phyloP scores from a whole-genome alignment of 2,797 vertebrate genomes.

The Hapalemur alaotrensis region DNA sequence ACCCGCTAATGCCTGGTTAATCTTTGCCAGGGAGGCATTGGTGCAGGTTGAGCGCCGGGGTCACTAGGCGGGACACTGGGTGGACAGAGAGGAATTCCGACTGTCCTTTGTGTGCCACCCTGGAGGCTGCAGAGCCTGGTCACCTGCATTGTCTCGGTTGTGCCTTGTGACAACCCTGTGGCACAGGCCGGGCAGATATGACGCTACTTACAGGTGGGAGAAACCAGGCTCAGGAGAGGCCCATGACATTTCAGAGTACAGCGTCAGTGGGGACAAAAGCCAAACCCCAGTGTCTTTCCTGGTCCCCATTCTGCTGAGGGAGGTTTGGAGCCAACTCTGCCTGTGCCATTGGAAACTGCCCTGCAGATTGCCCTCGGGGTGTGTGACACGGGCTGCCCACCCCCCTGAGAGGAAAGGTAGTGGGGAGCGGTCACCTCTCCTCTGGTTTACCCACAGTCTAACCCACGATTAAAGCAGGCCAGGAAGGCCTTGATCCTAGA shows the following conservation, averaged over 20 bases:
- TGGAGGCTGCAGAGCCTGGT: background rate
- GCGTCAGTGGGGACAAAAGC: background rate
- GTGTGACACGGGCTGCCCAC: background rate
- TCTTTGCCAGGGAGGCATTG: background rate
- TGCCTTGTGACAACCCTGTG: background rate
- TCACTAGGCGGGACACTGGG: background rate
- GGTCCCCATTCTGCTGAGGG: background rate
- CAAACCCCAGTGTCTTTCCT: background rate
- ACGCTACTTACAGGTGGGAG: background rate
- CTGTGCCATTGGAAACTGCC: background rate
- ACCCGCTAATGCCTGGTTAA: background rate
- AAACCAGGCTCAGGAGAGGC: background rate
- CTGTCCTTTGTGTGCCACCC: background rate
- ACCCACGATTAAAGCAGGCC: background rate
- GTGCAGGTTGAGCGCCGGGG: background rate
- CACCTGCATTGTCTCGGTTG: background rate
- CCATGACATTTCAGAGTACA: background rate
- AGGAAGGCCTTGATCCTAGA: background rate
- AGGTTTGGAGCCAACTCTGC: background rate
- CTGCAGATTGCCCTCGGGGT: background rate
- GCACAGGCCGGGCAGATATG: background rate
- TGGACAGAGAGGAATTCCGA: background rate
- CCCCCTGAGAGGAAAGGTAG: background rate
- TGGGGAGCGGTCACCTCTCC: background rate
- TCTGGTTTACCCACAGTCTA: background rate